Evolutionary conservation across 1,140 invertebrate species (phyloP).

Genomic region (Drosophila takahashii): DNA sequence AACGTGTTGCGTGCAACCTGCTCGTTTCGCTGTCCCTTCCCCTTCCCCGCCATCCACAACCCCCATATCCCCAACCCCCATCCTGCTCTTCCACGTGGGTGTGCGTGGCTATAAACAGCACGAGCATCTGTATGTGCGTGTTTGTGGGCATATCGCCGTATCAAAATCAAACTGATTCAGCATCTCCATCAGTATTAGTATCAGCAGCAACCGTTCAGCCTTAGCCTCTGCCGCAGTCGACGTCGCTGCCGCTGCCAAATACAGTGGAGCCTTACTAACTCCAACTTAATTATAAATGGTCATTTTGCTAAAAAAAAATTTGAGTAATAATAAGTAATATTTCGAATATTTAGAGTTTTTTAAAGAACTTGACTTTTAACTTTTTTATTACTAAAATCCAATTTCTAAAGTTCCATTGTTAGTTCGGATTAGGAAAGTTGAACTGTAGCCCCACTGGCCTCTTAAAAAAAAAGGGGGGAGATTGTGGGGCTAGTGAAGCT

Average conservation of each 20-base stretch:
- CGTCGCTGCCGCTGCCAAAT: background rate
- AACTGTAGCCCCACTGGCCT: background rate
- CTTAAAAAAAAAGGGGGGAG: conserved; percentile 14
- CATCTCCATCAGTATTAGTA: conserved; percentile 31
- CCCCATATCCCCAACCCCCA: background rate
- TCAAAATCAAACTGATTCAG: conserved; percentile 36
- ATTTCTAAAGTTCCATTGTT: background rate
- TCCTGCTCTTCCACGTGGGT: conserved; percentile 13
- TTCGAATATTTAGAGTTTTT: no score
- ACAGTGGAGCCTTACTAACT: background rate
- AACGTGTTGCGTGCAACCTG: conserved; percentile 57
- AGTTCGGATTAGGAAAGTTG: background rate
- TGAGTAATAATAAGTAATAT: no score
- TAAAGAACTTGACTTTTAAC: background rate
- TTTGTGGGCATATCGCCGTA: conserved; percentile 20
- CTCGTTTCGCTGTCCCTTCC: conserved; percentile 24
- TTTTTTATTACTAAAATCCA: background rate
- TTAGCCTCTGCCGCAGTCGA: background rate
- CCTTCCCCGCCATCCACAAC: background rate
- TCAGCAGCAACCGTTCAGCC: conserved; percentile 13
- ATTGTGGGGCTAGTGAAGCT: conserved; percentile 10
- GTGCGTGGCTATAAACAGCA: conserved; percentile 60
- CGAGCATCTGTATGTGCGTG: conserved; percentile 18
- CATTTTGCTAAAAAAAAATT: no score
- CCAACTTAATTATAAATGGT: background rate